Evolutionary conservation across 1,140 invertebrate species (phyloP), one percentile per base, ranked within the genome.

Genomic region (Acromyrmex heyeri): DNA sequence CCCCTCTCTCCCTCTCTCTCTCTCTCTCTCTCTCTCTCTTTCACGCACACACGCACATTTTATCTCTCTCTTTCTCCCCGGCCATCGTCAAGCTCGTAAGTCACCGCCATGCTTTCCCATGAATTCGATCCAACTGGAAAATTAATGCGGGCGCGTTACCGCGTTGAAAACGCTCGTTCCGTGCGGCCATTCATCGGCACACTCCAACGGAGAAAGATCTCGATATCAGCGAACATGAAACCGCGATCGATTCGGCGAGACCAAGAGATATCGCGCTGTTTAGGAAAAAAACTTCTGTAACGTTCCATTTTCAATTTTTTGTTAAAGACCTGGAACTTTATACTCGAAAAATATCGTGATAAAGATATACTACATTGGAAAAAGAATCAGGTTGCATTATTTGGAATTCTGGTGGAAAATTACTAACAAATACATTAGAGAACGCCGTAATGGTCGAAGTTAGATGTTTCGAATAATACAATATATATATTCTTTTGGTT

Each of bases 71-170:
- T 38, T 2, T 50, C 16, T 14, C 12, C 6, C 4, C 24, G 34
- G 1, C 27, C 16, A 48, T 82, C 34, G 50, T 44, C 34, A n/a
- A 59, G 18, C 78, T 81, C 67, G 55, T 73, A 82, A 82, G 69
- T 82, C 24, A 61, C 18, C 77, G 14, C 3, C 2, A 16, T 53
- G 38, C 24, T 82, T 72, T 72, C 34, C 53, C 77, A 30, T 18
- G 38, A 69, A 82, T 57, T 1, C 50, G 34, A 57, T 59, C 55
- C 48, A 64, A 79, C 30, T 34, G 27, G 48, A 34, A 50, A 72
- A 82, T 82, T 59, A 48, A 82, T 61, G 65, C 65, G 78, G 16
- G 53, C 21, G 77, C 77, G 50, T 70, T 81, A 53, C 48, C 76
- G 27, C 44, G 24, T 14, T 67, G 77, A 67, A 69, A 79, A 67